Evolutionary conservation across 1,140 invertebrate genomes (phyloP).

Genomic region (Asbolus verrucosus): DNA sequence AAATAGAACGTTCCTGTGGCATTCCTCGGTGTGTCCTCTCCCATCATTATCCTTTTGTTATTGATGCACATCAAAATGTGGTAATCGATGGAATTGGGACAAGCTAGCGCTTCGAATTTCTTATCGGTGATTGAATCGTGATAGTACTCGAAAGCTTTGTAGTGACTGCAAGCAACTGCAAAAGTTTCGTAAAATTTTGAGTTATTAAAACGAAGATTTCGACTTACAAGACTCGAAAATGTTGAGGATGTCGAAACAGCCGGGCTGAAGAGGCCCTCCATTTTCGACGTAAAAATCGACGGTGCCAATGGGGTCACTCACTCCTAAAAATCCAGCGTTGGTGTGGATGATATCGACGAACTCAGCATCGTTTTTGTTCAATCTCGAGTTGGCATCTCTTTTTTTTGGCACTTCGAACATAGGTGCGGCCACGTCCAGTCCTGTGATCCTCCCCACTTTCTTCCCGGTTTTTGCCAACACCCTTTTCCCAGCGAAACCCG

Average conservation of each 20-base stretch:
- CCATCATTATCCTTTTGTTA: constrained; percentile 6
- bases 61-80: constrained; percentile 17
- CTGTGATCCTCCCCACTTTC: constrained; percentile 72
- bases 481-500: constrained; percentile 68
- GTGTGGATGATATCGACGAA: constrained; percentile 95
- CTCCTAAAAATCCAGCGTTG: constrained; percentile 83
- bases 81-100: constrained; percentile 17
- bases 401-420: constrained; percentile 53
- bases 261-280: constrained; percentile 81
- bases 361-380: constrained; percentile 74
- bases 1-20: constrained; percentile 7
- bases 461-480: constrained; percentile 59
- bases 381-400: constrained; percentile 43
- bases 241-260: constrained; percentile 75
- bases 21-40: neutral
- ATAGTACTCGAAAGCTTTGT: constrained; percentile 44
- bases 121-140: constrained; percentile 20
- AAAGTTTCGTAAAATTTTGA: neutral
- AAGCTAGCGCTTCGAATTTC: constrained; percentile 4
- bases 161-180: constrained; percentile 53
- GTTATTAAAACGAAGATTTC: neutral
- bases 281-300: constrained; percentile 90
- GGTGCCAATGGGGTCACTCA: constrained; percentile 78
- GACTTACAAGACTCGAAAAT: constrained; percentile 49
- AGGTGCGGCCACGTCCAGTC: constrained; percentile 76